phyloP scores from a whole-genome alignment of 2,888 invertebrate species.

The Phania funesta region DNA sequence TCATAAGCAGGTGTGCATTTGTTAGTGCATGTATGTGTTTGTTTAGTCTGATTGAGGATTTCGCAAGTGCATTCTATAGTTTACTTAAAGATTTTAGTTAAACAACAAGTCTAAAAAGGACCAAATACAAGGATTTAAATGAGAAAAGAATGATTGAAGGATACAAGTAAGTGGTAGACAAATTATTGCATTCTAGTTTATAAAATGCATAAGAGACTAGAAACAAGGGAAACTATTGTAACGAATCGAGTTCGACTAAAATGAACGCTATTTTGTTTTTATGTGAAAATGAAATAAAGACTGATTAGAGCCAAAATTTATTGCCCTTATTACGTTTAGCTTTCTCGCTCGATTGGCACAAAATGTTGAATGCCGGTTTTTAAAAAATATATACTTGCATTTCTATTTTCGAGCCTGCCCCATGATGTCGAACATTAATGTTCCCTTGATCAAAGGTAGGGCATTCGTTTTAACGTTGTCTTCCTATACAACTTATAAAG shows the following conservation, averaged over 20 bases:
- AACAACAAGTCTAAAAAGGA: slow-evolving; percentile 23
- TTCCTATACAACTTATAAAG: too few species aligned
- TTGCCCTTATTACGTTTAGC: too few species aligned
- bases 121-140: slow-evolving; percentile 10
- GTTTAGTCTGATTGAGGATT: slow-evolving; percentile 81
- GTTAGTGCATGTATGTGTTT: slow-evolving; percentile 70
- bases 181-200: slow-evolving; percentile 53
- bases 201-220: slow-evolving; percentile 39
- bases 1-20: slow-evolving; percentile 4
- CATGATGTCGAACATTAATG: too few species aligned
- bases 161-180: slow-evolving; percentile 39
- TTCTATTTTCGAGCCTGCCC: too few species aligned
- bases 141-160: background rate
- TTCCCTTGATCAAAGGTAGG: too few species aligned
- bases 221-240: background rate
- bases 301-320: too few species aligned
- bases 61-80: slow-evolving; percentile 73
- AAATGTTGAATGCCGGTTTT: too few species aligned
- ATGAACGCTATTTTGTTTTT: background rate
- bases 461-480: too few species aligned
- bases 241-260: background rate
- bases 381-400: too few species aligned
- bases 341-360: too few species aligned
- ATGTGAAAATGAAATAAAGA: too few species aligned
- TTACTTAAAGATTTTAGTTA: slow-evolving; percentile 62